Percentiles rank a stretch among this genome's conserved stretches.
phyloP scores from a whole-genome alignment of 2,797 vertebrate species.

The Sardinella longiceps region DNA sequence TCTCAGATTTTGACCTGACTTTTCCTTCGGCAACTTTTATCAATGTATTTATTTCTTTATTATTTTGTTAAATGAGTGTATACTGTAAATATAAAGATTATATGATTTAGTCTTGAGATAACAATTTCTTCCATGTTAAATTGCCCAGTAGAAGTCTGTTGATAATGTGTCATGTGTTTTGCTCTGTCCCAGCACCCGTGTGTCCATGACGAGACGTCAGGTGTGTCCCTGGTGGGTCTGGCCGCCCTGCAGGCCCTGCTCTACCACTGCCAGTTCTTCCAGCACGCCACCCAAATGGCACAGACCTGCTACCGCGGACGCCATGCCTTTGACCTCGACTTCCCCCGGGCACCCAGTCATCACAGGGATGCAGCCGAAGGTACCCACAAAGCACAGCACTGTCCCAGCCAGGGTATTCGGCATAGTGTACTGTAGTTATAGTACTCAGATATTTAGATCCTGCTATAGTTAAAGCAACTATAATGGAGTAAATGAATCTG shows the following conservation, averaged over 20 bases:
- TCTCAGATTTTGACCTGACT: too few species aligned
- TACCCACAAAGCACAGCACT: slow-evolving; percentile 27
- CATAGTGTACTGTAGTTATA: not conserved
- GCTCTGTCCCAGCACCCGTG: slow-evolving; percentile 79
- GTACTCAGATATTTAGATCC: not conserved
- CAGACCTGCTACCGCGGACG: slow-evolving; percentile 82
- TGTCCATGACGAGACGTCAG: slow-evolving; percentile 91
- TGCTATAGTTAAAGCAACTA: too few species aligned
- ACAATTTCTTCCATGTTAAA: not conserved
- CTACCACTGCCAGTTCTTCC: slow-evolving; percentile 90
- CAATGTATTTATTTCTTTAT: too few species aligned
- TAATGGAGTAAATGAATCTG: too few species aligned
- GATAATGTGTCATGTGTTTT: not conserved
- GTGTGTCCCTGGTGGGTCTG: slow-evolving; percentile 83
- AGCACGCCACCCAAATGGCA: slow-evolving; percentile 82
- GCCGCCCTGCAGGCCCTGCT: slow-evolving; percentile 88
- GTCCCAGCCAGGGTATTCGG: not conserved
- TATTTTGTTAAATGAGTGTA: too few species aligned
- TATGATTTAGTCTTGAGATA: not conserved
- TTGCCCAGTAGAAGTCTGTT: not conserved
- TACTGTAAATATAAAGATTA: too few species aligned
- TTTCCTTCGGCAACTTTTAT: too few species aligned
- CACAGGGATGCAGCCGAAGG: slow-evolving; percentile 48
- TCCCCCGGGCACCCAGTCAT: slow-evolving; percentile 46
- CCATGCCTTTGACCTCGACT: slow-evolving; percentile 74